Evolutionary conservation across 2,888 invertebrate species (phyloP), one percentile per base, ranked within the genome.

Genomic region (Rhorus exstirpatorius): DNA sequence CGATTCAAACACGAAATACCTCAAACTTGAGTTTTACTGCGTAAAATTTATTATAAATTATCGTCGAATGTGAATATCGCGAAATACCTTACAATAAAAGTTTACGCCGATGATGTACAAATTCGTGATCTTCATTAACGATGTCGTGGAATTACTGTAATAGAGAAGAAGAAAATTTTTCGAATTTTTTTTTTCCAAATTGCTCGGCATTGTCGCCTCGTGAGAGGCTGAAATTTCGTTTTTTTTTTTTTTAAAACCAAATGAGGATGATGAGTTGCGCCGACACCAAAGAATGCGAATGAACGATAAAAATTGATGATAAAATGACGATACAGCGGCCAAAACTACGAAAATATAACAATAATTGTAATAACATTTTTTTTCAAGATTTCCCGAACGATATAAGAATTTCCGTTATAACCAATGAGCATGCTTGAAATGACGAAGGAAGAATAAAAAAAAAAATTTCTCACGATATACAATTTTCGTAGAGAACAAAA

Each of bases 131-230:
- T 89, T 88, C 90, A 83, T 88, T n/a, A n/a, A 60, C 72, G 83
- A 85, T 85, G 85, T 87, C 82, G 85, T 83, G 83, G 83, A 80
- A 86, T 92, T 91, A 92, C 92, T 92, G 92, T 53, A 92, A 92
- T 86, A 86, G 71, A 88, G 86, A 88, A 90, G 53, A 70, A 68
- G 26, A 85, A 82, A 67, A 49, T 80, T 82, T 68, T 84, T 63
- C 60, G n/a, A n/a, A n/a, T n/a, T n/a, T 72, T 71, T 83, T 58
- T 51, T 19, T 60, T 35, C 58, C 35, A 21, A 74, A 24, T 55
- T 31, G 21, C 68, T 83, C 58, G n/a, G 49, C n/a, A n/a, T n/a
- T 44, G 51, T 38, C 63, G 14, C 58, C 53, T 55, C 78, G 26
- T n/a, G 63, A 51, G 49, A 74, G 38, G 31, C 41, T 58, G 7